Evolutionary conservation across 2,888 invertebrate genomes (phyloP).

Genomic region (Pocota personata): DNA sequence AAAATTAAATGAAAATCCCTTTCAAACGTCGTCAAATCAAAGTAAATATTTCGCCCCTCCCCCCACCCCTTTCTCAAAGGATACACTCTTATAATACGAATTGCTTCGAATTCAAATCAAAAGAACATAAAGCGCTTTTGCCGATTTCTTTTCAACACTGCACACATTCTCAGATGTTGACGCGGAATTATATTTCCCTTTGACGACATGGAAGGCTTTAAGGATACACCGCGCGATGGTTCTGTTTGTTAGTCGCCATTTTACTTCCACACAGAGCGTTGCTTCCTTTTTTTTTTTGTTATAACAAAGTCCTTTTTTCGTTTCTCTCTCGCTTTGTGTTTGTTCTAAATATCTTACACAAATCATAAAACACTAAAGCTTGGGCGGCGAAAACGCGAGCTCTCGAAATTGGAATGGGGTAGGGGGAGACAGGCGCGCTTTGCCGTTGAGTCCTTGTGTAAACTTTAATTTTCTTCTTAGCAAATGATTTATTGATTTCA

Average conservation of each 20-base stretch:
- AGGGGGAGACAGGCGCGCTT: neutral
- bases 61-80: neutral
- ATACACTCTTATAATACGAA: neutral
- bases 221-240: neutral
- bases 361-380: slow-evolving; percentile 64
- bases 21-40: slow-evolving; percentile 31
- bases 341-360: slow-evolving; percentile 58
- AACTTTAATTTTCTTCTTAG: slow-evolving; percentile 71
- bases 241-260: slow-evolving; percentile 32
- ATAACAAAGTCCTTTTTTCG: neutral
- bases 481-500: slow-evolving; percentile 73
- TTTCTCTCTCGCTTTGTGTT: slow-evolving; percentile 37
- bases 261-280: slow-evolving; percentile 22
- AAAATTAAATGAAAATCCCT: slow-evolving; percentile 56
- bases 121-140: slow-evolving; percentile 57
- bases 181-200: slow-evolving; percentile 57
- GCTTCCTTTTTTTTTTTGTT: neutral
- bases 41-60: slow-evolving; percentile 34
- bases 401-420: neutral
- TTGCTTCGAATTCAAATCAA: slow-evolving; percentile 64
- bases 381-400: slow-evolving; percentile 13
- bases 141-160: slow-evolving; percentile 18
- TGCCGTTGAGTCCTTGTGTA: slow-evolving; percentile 54
- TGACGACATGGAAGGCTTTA: slow-evolving; percentile 43
- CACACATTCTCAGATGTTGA: slow-evolving; percentile 55